Evolutionary conservation across 2,888 invertebrate species (phyloP), one percentile per base, ranked within the genome.

Genomic region (Neoitamus cyanurus): DNA sequence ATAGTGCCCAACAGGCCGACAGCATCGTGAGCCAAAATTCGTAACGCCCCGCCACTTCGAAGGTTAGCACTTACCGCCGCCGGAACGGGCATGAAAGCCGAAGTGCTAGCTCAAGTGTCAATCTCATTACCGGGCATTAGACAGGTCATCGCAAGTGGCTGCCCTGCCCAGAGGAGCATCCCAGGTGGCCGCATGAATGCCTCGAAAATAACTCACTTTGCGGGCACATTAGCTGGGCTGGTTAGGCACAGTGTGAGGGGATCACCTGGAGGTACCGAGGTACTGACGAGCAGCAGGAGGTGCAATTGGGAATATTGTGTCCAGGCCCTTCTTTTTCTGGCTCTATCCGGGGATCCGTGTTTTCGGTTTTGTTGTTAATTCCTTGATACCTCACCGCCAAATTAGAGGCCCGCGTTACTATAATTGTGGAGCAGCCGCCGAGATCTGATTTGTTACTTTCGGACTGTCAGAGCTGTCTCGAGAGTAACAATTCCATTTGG

Each of bases 401-500:
- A 82, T 82, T 82, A 82, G 82, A 82, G 82, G 82, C 69, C 37
- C 80, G 68, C 69, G 68, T 36, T 82, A 37, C n/a, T 82, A 82
- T 82, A 82, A 69, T 69, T 69, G 36, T 78, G 28, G 69, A 36
- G 69, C 69, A 68, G 31, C 36, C 69, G 68, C 82, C n/a, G 58
- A 46, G 83, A 83, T 73, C 46, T 31, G 83, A 83, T 83, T 83
- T 83, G 72, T 72, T 83, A 72, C 72, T 11, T 72, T 72, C 31
- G 46, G 72, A 72, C 48, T 83, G 72, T 83, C 72, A 72, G 72
- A 83, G 72, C 72, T 83, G 83, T 83, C 83, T 72, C 46, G 25
- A 48, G 72, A 30, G 37, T 83, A 83, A 83, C 83, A 83, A 72
- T 72, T 83, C 83, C 72, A 83, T 72, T 83, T 73, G 58, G 37